phyloP scores from a whole-genome alignment of 2,888 invertebrate genomes.

The Netelia inedita region DNA sequence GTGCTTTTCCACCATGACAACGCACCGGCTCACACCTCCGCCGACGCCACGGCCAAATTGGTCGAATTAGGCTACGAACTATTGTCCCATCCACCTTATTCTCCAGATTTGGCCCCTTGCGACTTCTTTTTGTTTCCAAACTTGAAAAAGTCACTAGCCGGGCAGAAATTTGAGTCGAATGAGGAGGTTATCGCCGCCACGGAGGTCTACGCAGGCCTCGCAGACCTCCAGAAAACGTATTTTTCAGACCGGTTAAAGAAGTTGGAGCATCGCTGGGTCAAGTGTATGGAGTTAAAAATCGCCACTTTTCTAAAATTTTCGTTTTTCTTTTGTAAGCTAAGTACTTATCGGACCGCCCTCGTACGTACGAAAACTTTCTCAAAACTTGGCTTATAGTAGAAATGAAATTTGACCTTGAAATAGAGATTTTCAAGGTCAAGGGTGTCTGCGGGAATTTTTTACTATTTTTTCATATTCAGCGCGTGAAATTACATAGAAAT shows the following conservation, averaged over 20 bases:
- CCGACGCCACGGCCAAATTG: slow-evolving; percentile 50
- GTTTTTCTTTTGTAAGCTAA: too few species aligned
- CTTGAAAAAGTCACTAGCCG: slow-evolving; percentile 69
- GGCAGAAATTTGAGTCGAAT: slow-evolving; percentile 70
- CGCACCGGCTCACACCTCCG: slow-evolving; percentile 49
- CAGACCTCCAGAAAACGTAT: slow-evolving; percentile 51
- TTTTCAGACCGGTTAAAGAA: slow-evolving; percentile 66
- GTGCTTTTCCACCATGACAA: slow-evolving; percentile 63
- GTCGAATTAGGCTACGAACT: too few species aligned
- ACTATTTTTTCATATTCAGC: too few species aligned
- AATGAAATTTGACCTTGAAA: too few species aligned
- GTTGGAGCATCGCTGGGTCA: slow-evolving; percentile 65
- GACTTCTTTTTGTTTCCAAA: slow-evolving; percentile 70
- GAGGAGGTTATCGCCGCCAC: too few species aligned
- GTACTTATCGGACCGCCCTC: too few species aligned
- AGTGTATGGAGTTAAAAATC: slow-evolving; percentile 55
- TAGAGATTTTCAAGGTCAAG: too few species aligned
- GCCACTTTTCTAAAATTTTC: too few species aligned
- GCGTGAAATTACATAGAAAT: too few species aligned
- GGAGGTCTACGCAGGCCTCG: slow-evolving; percentile 55
- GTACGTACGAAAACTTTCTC: too few species aligned
- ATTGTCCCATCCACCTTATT: slow-evolving; percentile 71
- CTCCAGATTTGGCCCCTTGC: slow-evolving; percentile 76
- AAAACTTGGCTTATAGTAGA: too few species aligned
- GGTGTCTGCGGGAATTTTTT: too few species aligned